Evolutionary conservation across 1,140 invertebrate species (phyloP), one percentile per base, ranked within the genome.

Genomic region (Holotrichia oblita): DNA sequence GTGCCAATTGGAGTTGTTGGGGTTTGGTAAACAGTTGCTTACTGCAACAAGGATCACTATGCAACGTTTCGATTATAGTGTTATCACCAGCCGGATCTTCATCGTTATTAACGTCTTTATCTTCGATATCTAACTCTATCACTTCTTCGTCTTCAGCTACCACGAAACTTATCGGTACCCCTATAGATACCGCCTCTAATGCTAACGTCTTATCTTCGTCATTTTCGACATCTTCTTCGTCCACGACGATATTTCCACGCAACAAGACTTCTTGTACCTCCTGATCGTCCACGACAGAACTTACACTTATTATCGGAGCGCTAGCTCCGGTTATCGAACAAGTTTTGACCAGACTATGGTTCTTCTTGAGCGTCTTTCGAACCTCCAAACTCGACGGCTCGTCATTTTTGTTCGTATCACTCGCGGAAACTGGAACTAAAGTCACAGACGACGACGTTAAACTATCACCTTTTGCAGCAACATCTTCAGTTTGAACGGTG

Each of bases 281-380:
- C n/a, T 41, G 72, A 77, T 93, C 91, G 76, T 92, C 92, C 10
- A 90, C 89, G 41, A 91, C 92, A 3, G 92, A 92, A 86, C 91
- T 93, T 40, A 93, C 92, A 86, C 92, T 93, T 81, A 93, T 93
- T 41, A 92, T 88, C n/a, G 92, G 92, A 6, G 92, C 89, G 72
- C 88, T 88, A 8, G 87, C 82, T 22, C 84, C 83, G 34, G 82
- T 82, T 44, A 85, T 86, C 59, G 85, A 86, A 78, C 83, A 84
- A 59, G 86, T 84, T 80, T 87, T 85, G 22, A 84, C 80, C 59
- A 88, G 80, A 80, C 83, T 85, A 27, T 84, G 85, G 78, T 82
- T 82, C 79, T 87, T 87, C 80, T 85, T 86, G 14, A 85, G 83
- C 76, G 82, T 82, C 84, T 84, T 81, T 81, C 75, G 34, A 69